phyloP scores from a whole-genome alignment of 2,888 invertebrate species.

The Cyclophora albipunctata region DNA sequence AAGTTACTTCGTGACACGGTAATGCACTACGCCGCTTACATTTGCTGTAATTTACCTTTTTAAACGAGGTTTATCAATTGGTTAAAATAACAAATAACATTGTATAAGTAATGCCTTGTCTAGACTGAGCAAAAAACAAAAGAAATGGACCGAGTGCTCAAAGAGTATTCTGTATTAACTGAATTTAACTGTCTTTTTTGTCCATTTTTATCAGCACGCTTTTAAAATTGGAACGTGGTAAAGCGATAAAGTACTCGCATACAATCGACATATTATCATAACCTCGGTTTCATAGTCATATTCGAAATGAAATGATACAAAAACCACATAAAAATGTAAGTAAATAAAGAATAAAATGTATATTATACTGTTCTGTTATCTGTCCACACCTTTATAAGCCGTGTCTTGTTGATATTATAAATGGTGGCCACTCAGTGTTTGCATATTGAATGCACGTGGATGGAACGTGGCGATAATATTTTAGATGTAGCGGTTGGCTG shows the following conservation, averaged over 20 bases:
- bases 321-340: too few relatives aligned
- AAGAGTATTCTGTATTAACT: conserved; percentile 4
- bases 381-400: too few relatives aligned
- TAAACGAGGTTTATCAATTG: conserved; percentile 44
- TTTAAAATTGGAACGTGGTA: too few relatives aligned
- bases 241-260: too few relatives aligned
- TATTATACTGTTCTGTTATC: too few relatives aligned
- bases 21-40: conserved; percentile 49
- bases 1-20: conserved; percentile 50
- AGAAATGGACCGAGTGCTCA: too few relatives aligned
- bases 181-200: neutral
- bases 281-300: too few relatives aligned
- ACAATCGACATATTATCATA: too few relatives aligned
- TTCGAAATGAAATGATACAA: too few relatives aligned
- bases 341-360: too few relatives aligned
- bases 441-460: conserved; percentile 13
- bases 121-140: neutral
- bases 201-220: too few relatives aligned
- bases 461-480: conserved; percentile 1
- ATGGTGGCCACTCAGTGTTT: conserved; percentile 10
- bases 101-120: conserved; percentile 11
- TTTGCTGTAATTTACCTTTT: conserved; percentile 45
- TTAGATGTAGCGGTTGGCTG: neutral
- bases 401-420: conserved; percentile 9
- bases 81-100: conserved; percentile 31